Evolutionary conservation across 2,888 invertebrate genomes (phyloP).

Genomic region (Neoaliturus tenellus): DNA sequence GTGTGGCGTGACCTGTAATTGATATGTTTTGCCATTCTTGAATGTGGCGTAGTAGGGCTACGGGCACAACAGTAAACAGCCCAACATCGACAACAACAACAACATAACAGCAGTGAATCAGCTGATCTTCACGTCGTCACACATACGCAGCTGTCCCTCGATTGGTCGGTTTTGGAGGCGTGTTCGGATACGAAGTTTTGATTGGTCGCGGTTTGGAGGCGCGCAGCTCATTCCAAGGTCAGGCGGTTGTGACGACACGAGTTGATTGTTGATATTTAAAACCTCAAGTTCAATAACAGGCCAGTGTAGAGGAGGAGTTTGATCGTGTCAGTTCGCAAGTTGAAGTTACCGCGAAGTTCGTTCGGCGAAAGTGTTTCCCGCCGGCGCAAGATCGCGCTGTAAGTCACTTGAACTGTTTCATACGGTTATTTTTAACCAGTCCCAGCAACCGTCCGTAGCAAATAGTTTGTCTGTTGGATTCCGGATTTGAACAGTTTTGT

Average conservation of each 20-base stretch:
- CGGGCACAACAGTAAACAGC: neutral
- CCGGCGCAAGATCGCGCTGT: neutral
- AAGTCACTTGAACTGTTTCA: conserved; percentile 7
- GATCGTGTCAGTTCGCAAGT: neutral
- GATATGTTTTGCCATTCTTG: neutral
- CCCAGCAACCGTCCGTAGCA: neutral
- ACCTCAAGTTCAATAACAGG: conserved; percentile 19
- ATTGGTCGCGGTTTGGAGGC: conserved; percentile 9
- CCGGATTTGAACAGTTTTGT: neutral
- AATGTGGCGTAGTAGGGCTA: neutral
- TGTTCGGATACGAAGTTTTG: neutral
- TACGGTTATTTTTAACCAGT: conserved; percentile 12
- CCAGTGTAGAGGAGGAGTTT: conserved; percentile 15
- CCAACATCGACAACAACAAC: too few relatives aligned
- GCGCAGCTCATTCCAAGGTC: conserved; percentile 18
- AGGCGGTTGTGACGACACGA: neutral
- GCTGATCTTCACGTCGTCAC: conserved; percentile 30
- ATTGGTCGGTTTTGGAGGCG: conserved; percentile 38
- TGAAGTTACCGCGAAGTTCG: conserved; percentile 32
- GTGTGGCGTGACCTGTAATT: neutral
- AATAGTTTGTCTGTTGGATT: neutral
- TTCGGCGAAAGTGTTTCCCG: neutral
- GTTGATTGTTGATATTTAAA: conserved; percentile 24
- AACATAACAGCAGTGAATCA: neutral
- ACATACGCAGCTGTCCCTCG: neutral